Evolutionary conservation across 2,797 vertebrate species (phyloP).

Genomic region (Trachops cirrhosus): DNA sequence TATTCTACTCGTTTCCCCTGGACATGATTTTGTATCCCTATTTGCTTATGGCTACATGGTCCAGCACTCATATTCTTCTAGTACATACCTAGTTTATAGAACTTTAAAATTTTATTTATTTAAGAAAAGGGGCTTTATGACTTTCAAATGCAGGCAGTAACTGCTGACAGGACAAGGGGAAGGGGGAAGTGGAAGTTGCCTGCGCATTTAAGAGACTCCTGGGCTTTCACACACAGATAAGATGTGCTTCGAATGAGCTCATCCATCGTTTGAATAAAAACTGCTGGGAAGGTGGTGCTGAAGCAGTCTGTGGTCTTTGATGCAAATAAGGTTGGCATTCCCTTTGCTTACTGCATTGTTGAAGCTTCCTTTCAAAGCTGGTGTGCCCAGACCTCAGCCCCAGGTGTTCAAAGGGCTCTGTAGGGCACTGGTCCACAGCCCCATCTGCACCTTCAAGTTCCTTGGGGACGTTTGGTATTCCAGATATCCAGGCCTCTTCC

Average conservation of each 20-base stretch:
- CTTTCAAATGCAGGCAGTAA: conserved; percentile 65
- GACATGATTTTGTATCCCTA: conserved; percentile 40
- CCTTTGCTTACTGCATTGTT: conserved; percentile 50
- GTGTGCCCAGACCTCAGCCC: background rate
- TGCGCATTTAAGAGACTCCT: conserved; percentile 60
- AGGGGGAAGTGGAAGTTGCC: conserved; percentile 38
- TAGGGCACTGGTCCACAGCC: background rate
- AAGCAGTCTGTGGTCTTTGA: conserved; percentile 63
- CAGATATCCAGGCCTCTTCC: background rate
- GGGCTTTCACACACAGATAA: conserved; percentile 70
- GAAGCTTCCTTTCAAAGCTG: conserved; percentile 34
- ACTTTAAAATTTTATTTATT: conserved; percentile 28
- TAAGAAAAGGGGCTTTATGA: conserved; percentile 61
- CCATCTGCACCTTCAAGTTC: background rate
- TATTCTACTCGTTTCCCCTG: conserved; percentile 27
- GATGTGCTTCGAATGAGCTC: conserved; percentile 62
- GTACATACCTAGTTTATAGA: conserved; percentile 53
- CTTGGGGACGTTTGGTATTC: background rate
- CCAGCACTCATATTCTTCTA: conserved; percentile 57
- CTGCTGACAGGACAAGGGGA: conserved; percentile 69
- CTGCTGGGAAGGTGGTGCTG: conserved; percentile 66
- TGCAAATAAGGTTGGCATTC: conserved; percentile 58
- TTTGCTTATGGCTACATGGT: conserved; percentile 56
- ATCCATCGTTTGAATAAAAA: conserved; percentile 64
- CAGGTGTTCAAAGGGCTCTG: background rate